Conservation (phyloP, 2,888 invertebrate genomes). For the Diloba caeruleocephala region DNA sequence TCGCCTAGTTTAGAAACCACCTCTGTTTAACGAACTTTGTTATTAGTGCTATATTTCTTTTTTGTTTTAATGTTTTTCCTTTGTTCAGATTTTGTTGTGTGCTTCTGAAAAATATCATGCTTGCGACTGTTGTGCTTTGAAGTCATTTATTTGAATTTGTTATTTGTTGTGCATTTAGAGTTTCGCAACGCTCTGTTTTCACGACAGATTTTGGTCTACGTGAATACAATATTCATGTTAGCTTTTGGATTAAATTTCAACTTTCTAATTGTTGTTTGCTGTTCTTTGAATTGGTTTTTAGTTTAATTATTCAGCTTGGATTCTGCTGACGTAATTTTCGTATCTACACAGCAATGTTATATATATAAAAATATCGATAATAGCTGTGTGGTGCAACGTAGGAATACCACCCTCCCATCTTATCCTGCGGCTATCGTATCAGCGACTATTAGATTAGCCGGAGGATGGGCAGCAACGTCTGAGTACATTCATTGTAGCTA, state of each 20-base stretch:
- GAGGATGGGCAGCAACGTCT: too few species aligned
- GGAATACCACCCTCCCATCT: too few species aligned
- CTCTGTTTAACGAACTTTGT: conserved; percentile 61
- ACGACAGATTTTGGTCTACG: not conserved
- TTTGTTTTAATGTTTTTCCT: conserved; percentile 58
- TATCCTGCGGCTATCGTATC: too few species aligned
- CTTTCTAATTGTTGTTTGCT: not conserved
- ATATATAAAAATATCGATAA: too few species aligned
- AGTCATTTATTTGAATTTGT: conserved; percentile 30
- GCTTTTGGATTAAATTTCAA: conserved; percentile 3
- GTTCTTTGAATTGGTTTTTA: not conserved
- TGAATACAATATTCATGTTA: conserved; percentile 1
- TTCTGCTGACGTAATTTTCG: not conserved
- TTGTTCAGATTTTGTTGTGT: conserved; percentile 47
- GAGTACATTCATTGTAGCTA: too few species aligned
- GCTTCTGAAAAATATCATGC: conserved; percentile 41
- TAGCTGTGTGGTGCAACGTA: too few species aligned
- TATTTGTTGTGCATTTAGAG: conserved; percentile 12
- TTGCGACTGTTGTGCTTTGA: conserved; percentile 29
- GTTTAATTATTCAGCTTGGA: not conserved
- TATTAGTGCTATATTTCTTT: conserved; percentile 51
- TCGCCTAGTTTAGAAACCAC: conserved; percentile 47
- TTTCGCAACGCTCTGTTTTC: conserved; percentile 4
- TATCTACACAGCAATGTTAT: too few species aligned
- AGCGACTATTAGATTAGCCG: too few species aligned